These are phyloP conservation scores for Teleogryllus oceanicus DNA, from an alignment of 2,888 invertebrate genomes.

Conservation along the genomic window DNA sequence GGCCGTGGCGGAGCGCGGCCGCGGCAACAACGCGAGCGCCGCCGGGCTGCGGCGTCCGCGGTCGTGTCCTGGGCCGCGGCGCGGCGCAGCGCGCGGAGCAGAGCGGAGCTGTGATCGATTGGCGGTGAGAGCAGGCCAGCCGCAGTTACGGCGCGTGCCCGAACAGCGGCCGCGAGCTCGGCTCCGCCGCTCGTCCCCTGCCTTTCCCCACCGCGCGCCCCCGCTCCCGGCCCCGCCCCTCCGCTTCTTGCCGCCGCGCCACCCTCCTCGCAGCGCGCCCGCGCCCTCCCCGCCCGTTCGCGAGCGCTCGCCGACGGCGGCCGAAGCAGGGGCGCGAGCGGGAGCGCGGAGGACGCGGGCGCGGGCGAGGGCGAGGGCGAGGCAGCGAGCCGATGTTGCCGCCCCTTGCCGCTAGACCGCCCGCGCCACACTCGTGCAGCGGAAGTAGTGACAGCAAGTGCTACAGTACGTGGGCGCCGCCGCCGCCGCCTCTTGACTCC, in stretches of 20 bases:
- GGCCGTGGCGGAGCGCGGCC: not conserved
- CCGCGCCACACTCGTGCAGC: not conserved
- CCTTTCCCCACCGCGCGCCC: not conserved
- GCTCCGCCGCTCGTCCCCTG: not conserved
- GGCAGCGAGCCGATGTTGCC: not conserved
- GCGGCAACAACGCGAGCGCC: not conserved
- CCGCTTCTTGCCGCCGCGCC: not conserved
- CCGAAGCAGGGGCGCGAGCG: not conserved
- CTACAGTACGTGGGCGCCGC: conserved; percentile 50
- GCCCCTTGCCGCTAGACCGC: not conserved
- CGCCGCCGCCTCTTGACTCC: conserved; percentile 49
- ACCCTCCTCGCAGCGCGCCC: not conserved
- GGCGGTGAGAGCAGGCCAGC: not conserved
- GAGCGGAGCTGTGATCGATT: not conserved
- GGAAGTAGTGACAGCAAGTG: not conserved
- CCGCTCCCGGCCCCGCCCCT: not conserved
- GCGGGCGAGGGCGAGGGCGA: not conserved
- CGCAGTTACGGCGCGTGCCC: conserved; percentile 9
- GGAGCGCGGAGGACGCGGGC: not conserved
- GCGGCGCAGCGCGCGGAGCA: not conserved
- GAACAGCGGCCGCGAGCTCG: not conserved
- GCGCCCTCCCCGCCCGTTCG: not conserved
- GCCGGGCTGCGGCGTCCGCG: not conserved
- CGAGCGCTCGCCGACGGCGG: conserved; percentile 18
- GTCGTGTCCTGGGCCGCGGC: not conserved